Evolutionary conservation across 1,140 invertebrate species (phyloP).

Genomic region (Physella acuta): DNA sequence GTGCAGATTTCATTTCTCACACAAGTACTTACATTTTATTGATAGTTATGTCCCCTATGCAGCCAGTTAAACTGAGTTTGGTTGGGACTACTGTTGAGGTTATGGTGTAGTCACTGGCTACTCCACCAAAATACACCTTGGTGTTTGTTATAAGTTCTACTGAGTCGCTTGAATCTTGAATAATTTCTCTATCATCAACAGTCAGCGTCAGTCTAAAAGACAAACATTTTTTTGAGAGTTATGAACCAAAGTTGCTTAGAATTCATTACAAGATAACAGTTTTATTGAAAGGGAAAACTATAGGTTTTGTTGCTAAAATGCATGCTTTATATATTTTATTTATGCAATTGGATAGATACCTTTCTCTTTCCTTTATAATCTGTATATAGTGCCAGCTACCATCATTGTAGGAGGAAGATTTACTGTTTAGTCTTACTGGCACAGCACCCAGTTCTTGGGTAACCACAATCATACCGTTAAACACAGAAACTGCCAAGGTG

Average conservation of each 20-base stretch:
- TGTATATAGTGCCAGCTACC: slow-evolving; percentile 91
- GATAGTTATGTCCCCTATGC: slow-evolving; percentile 83
- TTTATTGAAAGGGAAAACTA: no score
- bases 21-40: slow-evolving; percentile 70
- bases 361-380: slow-evolving; percentile 66
- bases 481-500: slow-evolving; percentile 70
- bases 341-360: no score
- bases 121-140: slow-evolving; percentile 81
- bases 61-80: slow-evolving; percentile 72
- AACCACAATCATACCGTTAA: slow-evolving; percentile 71
- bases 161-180: slow-evolving; percentile 34
- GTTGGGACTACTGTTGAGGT: slow-evolving; percentile 53
- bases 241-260: no score
- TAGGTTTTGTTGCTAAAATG: no score
- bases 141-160: slow-evolving; percentile 40
- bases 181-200: slow-evolving; percentile 75
- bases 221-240: no score
- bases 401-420: slow-evolving; percentile 78
- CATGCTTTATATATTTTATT: no score
- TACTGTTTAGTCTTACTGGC: slow-evolving; percentile 41
- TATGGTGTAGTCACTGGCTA: slow-evolving; percentile 67
- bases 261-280: no score
- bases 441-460: slow-evolving; percentile 50
- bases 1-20: no score
- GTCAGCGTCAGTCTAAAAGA: slow-evolving; percentile 69